Conservation (phyloP, 2,797 vertebrate genomes). For the Scleropages formosus region DNA sequence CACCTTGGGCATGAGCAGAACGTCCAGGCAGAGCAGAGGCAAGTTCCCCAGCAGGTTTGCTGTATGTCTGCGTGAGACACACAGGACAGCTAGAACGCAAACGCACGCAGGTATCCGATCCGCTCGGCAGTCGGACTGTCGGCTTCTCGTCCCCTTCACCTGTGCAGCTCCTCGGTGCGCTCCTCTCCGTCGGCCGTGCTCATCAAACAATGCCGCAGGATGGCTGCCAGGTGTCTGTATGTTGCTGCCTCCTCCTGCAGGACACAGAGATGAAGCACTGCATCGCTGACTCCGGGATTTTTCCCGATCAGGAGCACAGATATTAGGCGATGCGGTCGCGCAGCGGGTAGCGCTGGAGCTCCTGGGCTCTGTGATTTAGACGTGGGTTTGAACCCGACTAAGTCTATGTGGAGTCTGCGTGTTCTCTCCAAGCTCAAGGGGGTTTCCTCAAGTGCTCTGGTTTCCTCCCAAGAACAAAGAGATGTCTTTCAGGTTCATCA, state of each 20-base stretch:
- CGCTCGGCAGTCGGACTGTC: background rate
- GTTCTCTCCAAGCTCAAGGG: too few species aligned
- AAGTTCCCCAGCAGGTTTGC: conserved; percentile 87
- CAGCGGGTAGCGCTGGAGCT: too few species aligned
- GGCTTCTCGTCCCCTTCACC: conserved; percentile 60
- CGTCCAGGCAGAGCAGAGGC: conserved; percentile 83
- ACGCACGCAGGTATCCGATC: background rate
- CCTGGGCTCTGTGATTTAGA: too few species aligned
- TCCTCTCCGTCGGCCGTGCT: conserved; percentile 80
- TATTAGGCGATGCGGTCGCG: too few species aligned
- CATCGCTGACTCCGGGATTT: too few species aligned
- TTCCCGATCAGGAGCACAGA: too few species aligned
- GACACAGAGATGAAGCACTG: background rate
- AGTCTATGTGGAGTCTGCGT: too few species aligned
- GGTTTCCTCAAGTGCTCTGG: too few species aligned
- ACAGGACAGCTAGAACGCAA: conserved; percentile 11
- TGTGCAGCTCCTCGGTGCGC: conserved; percentile 84
- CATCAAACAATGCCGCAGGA: conserved; percentile 87
- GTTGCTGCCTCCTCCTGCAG: conserved; percentile 82
- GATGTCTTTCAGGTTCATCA: too few species aligned
- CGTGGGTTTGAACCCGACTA: too few species aligned
- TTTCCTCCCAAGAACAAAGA: background rate
- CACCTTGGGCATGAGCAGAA: conserved; percentile 79
- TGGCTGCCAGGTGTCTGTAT: conserved; percentile 80
- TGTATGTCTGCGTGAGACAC: conserved; percentile 68